phyloP scores from a whole-genome alignment of 2,888 invertebrate species.

The Malacosoma neustria region DNA sequence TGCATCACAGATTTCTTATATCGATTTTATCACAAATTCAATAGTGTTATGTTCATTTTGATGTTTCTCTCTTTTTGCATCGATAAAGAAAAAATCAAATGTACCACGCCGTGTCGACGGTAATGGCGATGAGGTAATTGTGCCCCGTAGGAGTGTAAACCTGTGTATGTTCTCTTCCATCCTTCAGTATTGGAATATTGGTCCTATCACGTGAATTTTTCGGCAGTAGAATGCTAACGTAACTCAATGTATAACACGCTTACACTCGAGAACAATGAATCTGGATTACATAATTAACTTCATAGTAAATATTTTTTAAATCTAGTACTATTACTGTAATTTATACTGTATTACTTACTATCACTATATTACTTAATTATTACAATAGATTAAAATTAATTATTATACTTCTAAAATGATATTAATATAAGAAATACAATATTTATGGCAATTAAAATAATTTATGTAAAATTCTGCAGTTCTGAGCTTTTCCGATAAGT shows the following conservation, averaged over 20 bases:
- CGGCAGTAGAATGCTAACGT: background rate
- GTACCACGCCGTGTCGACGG: slow-evolving; percentile 96
- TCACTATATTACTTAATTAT: too few species aligned
- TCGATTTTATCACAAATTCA: slow-evolving; percentile 25
- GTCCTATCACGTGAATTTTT: slow-evolving; percentile 12
- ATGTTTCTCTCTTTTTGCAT: slow-evolving; percentile 77
- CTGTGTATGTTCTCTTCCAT: slow-evolving; percentile 35
- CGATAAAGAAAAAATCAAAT: slow-evolving; percentile 89
- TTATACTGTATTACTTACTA: too few species aligned
- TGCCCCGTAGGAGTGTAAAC: slow-evolving; percentile 63
- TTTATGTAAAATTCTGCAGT: too few species aligned
- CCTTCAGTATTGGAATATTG: slow-evolving; percentile 25
- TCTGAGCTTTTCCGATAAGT: too few species aligned
- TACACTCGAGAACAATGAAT: too few species aligned
- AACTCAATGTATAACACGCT: slow-evolving; percentile 22
- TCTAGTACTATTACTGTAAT: too few species aligned
- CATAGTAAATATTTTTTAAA: too few species aligned
- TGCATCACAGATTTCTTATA: slow-evolving; percentile 36
- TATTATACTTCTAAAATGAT: too few species aligned
- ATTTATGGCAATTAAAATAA: too few species aligned
- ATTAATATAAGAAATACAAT: too few species aligned
- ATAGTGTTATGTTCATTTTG: slow-evolving; percentile 60
- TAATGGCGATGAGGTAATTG: slow-evolving; percentile 92
- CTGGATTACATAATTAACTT: too few species aligned
- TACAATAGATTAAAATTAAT: too few species aligned